Evolutionary conservation across 2,797 vertebrate genomes (phyloP).

Genomic region (Rhinophrynus dorsalis): DNA sequence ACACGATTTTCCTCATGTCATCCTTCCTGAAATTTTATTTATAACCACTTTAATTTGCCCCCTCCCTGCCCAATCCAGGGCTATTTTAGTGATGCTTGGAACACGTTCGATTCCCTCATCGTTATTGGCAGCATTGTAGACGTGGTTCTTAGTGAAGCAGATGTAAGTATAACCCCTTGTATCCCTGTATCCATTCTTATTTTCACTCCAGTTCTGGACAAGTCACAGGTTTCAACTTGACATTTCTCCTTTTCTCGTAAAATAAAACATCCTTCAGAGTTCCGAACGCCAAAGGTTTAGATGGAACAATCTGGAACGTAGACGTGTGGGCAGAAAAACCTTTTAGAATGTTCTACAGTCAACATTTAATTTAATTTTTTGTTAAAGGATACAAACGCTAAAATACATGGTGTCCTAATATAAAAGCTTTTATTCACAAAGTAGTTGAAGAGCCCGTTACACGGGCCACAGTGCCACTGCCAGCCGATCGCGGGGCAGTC

Average conservation of each 20-base stretch:
- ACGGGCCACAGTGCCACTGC: too few relatives aligned
- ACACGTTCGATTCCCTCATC: conserved; percentile 98
- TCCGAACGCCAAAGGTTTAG: too few relatives aligned
- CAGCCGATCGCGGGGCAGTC: too few relatives aligned
- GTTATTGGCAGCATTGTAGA: conserved; percentile 99
- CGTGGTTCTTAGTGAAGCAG: conserved; percentile 98
- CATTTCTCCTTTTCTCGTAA: conserved; percentile 54
- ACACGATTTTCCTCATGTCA: background rate
- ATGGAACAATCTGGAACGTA: too few relatives aligned
- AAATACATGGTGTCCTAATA: too few relatives aligned
- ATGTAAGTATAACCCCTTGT: conserved; percentile 87
- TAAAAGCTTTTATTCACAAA: too few relatives aligned
- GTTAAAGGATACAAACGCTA: too few relatives aligned
- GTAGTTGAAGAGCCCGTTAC: too few relatives aligned
- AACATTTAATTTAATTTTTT: too few relatives aligned
- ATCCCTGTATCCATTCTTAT: conserved; percentile 61
- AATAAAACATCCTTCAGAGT: too few relatives aligned
- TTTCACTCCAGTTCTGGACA: conserved; percentile 72
- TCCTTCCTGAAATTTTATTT: conserved; percentile 64
- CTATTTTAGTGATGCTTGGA: conserved; percentile 98
- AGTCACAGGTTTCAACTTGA: conserved; percentile 72
- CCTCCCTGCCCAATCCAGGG: conserved; percentile 86
- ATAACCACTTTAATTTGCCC: conserved; percentile 68
- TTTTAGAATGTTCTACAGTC: too few relatives aligned
- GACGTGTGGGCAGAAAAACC: too few relatives aligned